Evolutionary conservation across 1,140 invertebrate species (phyloP), one percentile per base, ranked within the genome.

Genomic region (Calliphora vicina): DNA sequence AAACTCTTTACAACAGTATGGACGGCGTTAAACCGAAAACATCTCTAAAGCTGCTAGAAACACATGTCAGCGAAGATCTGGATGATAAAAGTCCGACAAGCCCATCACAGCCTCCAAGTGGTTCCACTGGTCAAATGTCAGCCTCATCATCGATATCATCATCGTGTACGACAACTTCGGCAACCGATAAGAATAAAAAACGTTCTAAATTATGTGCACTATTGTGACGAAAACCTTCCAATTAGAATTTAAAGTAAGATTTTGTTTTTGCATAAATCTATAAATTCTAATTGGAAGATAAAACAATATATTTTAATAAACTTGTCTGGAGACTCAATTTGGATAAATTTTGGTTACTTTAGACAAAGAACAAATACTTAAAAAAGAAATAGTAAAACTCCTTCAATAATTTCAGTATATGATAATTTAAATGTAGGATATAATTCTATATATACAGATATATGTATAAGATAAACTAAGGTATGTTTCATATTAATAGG

Each of bases 181-280:
- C 85, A 42, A 71, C 80, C 57, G 88, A 90, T 81, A 90, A 90
- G 82, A 86, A 85, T 57, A 91, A 91, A 82, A 91, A 90, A 78
- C 88, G 90, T 15, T 90, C 90, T 82, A 91, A 91, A 84, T 80
- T 91, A 76, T 91, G 90, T 81, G 85, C 88, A 42, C 85, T 91
- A 5, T 89, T 91, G 88, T 91, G 90, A 91, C 90, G 88, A 88
- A 90, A 90, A 83, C 87, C 88, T 27, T 90, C 88, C 83, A 90
- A 89, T 90, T 90, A 90, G 88, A 90, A 88, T 87, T 86, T 83
- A 78, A 78, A 78, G n/a, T 78, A 78, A 78, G 20, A 78, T 78
- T 23, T 78, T 20, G 8, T 23, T 45, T 50, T 35, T 35, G 35
- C 29, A 27, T 20, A 57, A 73, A 76, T 42, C 50, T 42, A 76